A percentile compares a stretch with the other conserved stretches of the same genome.
Evolutionary conservation across 1,140 invertebrate species (phyloP).

Genomic region (Cardiocondyla obscurior): DNA sequence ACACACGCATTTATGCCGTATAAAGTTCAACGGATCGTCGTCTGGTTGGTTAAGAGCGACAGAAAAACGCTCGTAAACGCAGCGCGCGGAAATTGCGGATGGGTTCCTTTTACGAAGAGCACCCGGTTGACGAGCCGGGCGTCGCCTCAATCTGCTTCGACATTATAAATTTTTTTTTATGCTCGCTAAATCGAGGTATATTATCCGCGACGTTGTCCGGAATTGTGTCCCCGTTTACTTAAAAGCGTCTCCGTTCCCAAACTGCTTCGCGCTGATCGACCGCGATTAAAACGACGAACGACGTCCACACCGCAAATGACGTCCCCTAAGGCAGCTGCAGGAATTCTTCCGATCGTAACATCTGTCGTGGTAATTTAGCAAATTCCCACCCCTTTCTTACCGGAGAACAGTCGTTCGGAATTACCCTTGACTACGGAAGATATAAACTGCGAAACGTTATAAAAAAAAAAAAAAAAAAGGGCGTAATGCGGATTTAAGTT

Average conservation of each 20-base stretch:
- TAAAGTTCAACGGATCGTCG: constrained; percentile 12
- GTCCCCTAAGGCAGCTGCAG: not conserved
- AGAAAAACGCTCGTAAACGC: constrained; percentile 3
- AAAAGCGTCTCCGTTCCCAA: not conserved
- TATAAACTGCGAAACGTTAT: not conserved
- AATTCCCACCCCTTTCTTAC: no score
- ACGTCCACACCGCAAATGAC: not conserved
- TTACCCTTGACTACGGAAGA: not conserved
- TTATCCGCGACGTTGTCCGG: not conserved
- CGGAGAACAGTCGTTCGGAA: not conserved
- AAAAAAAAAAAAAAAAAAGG: no score
- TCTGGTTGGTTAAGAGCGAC: not conserved
- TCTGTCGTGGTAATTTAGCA: constrained; percentile 28
- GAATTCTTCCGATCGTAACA: constrained; percentile 24
- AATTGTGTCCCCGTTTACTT: not conserved
- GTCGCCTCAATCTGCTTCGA: not conserved
- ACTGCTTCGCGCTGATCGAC: not conserved
- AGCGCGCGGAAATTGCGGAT: not conserved
- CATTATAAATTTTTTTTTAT: constrained; percentile 46
- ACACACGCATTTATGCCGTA: not conserved
- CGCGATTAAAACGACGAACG: constrained; percentile 5
- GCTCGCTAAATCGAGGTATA: constrained; percentile 1
- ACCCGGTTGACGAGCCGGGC: not conserved
- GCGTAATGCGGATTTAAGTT: not conserved
- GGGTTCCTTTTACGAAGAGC: not conserved